Evolutionary conservation across 2,888 invertebrate species (phyloP).

Genomic region (Ectobius pallidus): DNA sequence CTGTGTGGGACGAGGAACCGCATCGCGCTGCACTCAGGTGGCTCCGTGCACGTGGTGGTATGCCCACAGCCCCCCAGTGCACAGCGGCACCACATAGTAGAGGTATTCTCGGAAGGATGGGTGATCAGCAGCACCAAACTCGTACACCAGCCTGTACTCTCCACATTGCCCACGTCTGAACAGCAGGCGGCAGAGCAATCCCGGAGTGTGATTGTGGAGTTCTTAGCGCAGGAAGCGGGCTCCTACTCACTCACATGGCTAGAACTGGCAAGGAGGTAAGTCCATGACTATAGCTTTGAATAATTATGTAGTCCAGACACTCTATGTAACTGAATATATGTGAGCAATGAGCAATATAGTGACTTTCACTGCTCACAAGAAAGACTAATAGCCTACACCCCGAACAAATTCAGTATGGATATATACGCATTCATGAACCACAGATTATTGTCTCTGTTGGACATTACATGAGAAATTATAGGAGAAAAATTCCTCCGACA

Average conservation of each 20-base stretch:
- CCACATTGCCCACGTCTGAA: slow-evolving; percentile 47
- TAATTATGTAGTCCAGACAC: too few relatives aligned
- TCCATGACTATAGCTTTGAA: too few relatives aligned
- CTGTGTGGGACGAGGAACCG: slow-evolving; percentile 77
- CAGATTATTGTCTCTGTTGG: too few relatives aligned
- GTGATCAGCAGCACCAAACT: slow-evolving; percentile 52
- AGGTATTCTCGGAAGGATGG: slow-evolving; percentile 86
- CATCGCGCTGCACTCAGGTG: slow-evolving; percentile 77
- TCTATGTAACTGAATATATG: too few relatives aligned
- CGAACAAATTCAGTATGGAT: too few relatives aligned
- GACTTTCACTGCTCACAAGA: too few relatives aligned
- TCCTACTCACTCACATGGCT: slow-evolving; percentile 82
- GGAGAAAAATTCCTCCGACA: too few relatives aligned
- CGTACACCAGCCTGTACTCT: slow-evolving; percentile 36
- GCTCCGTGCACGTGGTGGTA: slow-evolving; percentile 64
- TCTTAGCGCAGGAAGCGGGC: slow-evolving; percentile 75
- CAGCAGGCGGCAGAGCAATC: slow-evolving; percentile 40
- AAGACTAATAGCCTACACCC: too few relatives aligned
- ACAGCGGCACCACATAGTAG: slow-evolving; percentile 47
- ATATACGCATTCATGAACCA: too few relatives aligned
- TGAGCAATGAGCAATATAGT: too few relatives aligned
- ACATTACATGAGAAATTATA: too few relatives aligned
- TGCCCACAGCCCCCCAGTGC: slow-evolving; percentile 61
- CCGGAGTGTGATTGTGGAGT: slow-evolving; percentile 72
- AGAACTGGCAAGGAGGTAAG: slow-evolving; percentile 73